Base-by-base conservation (phyloP, 2,113 vertebrate species). In the Octodon degus region DNA sequence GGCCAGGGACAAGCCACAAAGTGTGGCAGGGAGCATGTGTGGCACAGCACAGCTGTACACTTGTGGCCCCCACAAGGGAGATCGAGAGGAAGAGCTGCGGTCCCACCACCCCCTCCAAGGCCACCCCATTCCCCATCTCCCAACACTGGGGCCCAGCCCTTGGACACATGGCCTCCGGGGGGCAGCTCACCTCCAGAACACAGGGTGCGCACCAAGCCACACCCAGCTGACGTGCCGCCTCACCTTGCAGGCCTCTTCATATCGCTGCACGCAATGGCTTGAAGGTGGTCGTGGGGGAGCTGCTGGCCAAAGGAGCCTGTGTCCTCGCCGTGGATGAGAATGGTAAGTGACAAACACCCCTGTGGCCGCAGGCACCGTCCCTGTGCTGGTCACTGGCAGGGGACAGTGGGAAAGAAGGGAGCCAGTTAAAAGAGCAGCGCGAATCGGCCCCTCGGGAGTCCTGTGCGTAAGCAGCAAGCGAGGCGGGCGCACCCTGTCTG, bases 291-390 rank as follows among this genome's bases (percentile, higher is more conserved):
- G 99, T 99, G 84, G 99, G 99, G 98, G 99, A 99, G 97, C 96
- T 99, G 97, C 98, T 99, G 97, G 99, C 99, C 96, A 99, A 99
- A 97, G 99, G 99, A 62, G 99, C 99, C 27, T 99, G 98, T 80
- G 99, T 99, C 47, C 99, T 99, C 92, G 99, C 98, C 50, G 97
- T 99, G 65, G 99, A 99, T 96, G 99, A 99, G 98, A 99, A 99
- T 58, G 99, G 99, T 99, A 98, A 97, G 99, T 98, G 95, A 55
- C 19, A 50, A 85, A 47, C 83, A 17, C 30, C 9, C 27, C 58
- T 9, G 0, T n/a, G 4, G 9, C 30, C 30, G 0, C 17, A 40
- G 55, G 8, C 19, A 5, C 60, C 7, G 2, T 37, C 55, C 68
- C 32, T 62, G 16, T 50, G 82, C 70, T 37, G 22, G 4, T 40